Base-by-base conservation (phyloP, 1,140 invertebrate genomes). In the Caenorhabditis inopinata region DNA sequence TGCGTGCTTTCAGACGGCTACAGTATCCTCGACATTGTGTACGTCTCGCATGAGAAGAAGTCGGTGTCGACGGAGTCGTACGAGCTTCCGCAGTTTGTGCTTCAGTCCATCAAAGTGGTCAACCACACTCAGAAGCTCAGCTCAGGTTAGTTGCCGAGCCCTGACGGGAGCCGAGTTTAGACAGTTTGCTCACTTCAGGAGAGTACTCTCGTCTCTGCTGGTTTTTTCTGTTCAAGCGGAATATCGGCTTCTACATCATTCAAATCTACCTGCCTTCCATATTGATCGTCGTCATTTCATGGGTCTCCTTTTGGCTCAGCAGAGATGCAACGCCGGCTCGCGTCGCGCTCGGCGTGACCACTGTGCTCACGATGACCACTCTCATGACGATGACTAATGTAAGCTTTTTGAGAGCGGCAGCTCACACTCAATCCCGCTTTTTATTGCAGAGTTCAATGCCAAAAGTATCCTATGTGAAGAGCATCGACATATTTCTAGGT, bases 401-500 rank as follows among this genome's bases (percentile, higher is more conserved):
- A 18, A 25, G 75, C n/a, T n/a, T n/a, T n/a, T n/a, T n/a, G n/a
- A n/a, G n/a, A n/a, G n/a, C n/a, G n/a, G n/a, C n/a, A n/a, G n/a
- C n/a, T n/a, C n/a, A n/a, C n/a, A 18, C 45, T 32, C 27, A 25
- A 45, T n/a, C 18, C 29, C 7, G 9, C 3, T 35, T 7, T 73
- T 21, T 7, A 62, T 46, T 81, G 47, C 48, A 81, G 80, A 49
- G 80, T 47, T 47, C 82, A 2, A 84, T 84, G 83, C 83, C 83
- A 11, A 97, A 97, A 91, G 97, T 97, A 89, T 96, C 95, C 81
- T 97, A 97, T 91, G 94, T 97, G 90, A 97, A 97, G 90, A 95
- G 94, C 86, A 97, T 97, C 90, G 96, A 97, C 91, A 95, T 97
- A 83, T 97, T 96, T 62, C 91, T 91, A 96, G 90, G 95, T 95